A percentile compares a stretch with the other conserved stretches of the same genome.
phyloP scores from a whole-genome alignment of 1,140 invertebrate genomes.

The Psix sp. region DNA sequence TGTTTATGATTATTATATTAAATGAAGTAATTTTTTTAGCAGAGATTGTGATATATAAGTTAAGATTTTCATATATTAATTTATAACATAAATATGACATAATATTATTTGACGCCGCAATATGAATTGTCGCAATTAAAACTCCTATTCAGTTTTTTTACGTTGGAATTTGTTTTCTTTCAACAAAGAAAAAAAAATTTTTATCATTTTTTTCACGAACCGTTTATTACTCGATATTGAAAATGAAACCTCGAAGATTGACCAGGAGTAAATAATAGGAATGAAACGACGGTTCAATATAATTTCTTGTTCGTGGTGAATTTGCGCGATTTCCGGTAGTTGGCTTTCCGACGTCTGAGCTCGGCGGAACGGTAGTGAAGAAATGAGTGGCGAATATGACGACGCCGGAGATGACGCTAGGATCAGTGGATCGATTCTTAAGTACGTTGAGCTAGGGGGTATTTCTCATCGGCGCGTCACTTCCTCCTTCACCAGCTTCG shows the following conservation, averaged over 20 bases:
- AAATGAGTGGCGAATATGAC: slow-evolving; percentile 40
- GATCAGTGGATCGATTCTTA: slow-evolving; percentile 62
- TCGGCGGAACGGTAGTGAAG: slow-evolving; percentile 37
- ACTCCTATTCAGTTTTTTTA: too few species aligned
- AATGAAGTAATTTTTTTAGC: too few species aligned
- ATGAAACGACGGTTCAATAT: slow-evolving; percentile 41
- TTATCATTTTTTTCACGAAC: slow-evolving; percentile 12
- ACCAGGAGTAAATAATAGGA: slow-evolving; percentile 35
- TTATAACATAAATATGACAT: too few species aligned
- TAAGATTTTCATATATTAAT: too few species aligned
- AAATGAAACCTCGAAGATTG: slow-evolving; percentile 26
- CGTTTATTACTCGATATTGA: slow-evolving; percentile 29
- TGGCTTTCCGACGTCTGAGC: slow-evolving; percentile 26
- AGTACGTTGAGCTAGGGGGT: slow-evolving; percentile 48
- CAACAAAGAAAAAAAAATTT: not conserved
- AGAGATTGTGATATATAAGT: too few species aligned
- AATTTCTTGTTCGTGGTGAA: slow-evolving; percentile 40
- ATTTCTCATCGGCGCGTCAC: slow-evolving; percentile 45
- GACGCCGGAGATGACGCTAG: slow-evolving; percentile 16
- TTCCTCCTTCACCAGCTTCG: slow-evolving; percentile 11
- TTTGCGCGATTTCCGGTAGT: slow-evolving; percentile 48
- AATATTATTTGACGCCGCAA: too few species aligned
- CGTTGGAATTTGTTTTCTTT: too few species aligned
- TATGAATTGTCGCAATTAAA: too few species aligned
- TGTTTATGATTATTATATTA: too few species aligned